phyloP scores from a whole-genome alignment of 2,113 vertebrate species.

The Ovis canadensis region DNA sequence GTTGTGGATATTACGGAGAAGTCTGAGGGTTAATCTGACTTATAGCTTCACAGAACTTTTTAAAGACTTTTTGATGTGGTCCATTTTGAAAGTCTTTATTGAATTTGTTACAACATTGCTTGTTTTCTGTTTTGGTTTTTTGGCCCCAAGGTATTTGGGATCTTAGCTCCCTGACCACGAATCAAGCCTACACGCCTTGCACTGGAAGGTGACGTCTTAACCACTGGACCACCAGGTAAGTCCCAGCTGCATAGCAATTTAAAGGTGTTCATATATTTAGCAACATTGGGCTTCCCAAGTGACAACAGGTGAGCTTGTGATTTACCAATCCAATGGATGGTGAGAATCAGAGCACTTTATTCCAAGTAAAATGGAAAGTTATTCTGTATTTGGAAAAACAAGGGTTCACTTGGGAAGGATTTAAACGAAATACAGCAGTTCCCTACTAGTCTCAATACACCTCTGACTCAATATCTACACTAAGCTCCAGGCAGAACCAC shows the following conservation, averaged over 20 bases:
- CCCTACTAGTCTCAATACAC: not conserved
- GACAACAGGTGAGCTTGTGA: not conserved
- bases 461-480: not conserved
- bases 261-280: not conserved
- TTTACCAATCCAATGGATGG: not conserved
- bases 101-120: not conserved
- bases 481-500: not conserved
- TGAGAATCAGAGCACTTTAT: not conserved
- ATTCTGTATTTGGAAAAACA: not conserved
- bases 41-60: not conserved
- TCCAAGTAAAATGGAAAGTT: conserved; percentile 18
- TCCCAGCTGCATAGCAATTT: not conserved
- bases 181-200: not conserved
- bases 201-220: not conserved
- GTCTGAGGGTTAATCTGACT: not conserved
- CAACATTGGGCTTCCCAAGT: not conserved
- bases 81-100: not conserved
- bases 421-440: not conserved
- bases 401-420: not conserved
- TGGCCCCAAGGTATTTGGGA: not conserved
- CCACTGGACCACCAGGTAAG: not conserved
- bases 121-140: not conserved
- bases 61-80: not conserved
- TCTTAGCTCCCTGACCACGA: not conserved
- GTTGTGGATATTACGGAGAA: not conserved